Evolutionary conservation across 1,140 invertebrate genomes (phyloP).

Genomic region (Venturia canescens): DNA sequence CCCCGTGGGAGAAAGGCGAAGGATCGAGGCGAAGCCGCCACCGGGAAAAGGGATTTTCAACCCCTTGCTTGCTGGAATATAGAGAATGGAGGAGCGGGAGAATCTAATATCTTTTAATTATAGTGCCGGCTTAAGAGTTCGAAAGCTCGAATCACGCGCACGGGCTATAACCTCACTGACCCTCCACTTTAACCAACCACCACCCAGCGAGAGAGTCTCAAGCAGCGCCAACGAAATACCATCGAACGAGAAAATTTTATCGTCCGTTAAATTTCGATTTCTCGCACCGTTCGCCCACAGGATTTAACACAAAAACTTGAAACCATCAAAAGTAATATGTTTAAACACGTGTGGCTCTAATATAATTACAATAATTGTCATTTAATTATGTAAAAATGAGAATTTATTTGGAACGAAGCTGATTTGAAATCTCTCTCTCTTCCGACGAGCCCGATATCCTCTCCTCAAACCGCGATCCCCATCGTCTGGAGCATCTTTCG

Average conservation of each 20-base stretch:
- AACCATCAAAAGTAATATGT: background rate
- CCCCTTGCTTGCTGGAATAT: background rate
- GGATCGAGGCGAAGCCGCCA: slow-evolving; percentile 4
- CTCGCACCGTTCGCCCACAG: slow-evolving; percentile 3
- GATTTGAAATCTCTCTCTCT: no score
- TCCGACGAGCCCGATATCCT: no score
- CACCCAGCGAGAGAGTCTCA: background rate
- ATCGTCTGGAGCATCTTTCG: no score
- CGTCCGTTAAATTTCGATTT: slow-evolving; percentile 43
- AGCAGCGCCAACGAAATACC: background rate
- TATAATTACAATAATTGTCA: no score
- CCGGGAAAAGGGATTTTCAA: slow-evolving; percentile 6
- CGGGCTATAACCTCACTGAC: background rate
- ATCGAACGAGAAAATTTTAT: slow-evolving; percentile 27
- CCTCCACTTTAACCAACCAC: background rate
- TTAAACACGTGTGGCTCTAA: background rate
- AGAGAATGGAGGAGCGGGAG: slow-evolving; percentile 23
- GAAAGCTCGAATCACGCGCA: slow-evolving; percentile 39
- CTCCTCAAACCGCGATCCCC: no score
- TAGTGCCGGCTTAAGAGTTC: slow-evolving; percentile 39
- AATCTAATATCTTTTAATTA: slow-evolving; percentile 45
- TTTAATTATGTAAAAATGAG: no score
- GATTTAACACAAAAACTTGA: background rate
- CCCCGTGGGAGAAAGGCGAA: background rate
- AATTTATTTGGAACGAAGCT: no score